Evolutionary conservation across 2,113 vertebrate genomes (phyloP).

Genomic region (Mus musculus): DNA sequence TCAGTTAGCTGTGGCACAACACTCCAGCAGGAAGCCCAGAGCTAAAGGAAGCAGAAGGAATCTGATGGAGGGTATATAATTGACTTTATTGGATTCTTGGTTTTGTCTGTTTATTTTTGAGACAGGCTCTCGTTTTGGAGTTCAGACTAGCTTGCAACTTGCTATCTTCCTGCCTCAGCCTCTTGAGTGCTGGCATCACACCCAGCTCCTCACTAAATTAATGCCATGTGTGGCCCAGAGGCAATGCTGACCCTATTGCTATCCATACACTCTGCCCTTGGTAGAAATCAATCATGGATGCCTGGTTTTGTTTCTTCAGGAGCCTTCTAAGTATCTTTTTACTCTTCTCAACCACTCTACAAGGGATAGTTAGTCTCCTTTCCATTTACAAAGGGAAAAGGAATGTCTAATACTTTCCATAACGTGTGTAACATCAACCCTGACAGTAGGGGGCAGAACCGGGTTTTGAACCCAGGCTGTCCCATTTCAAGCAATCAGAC

Average conservation of each 20-base stretch:
- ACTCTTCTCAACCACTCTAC: neutral
- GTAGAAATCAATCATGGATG: neutral
- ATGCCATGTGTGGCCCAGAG: neutral
- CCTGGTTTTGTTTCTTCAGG: neutral
- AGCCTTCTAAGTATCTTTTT: neutral
- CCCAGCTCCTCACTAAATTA: too few relatives aligned
- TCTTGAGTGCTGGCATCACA: neutral
- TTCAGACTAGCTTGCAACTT: neutral
- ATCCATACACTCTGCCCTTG: neutral
- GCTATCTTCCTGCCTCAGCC: neutral
- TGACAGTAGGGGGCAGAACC: neutral
- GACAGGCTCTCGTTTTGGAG: neutral
- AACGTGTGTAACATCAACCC: neutral
- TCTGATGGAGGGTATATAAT: neutral
- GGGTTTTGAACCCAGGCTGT: neutral
- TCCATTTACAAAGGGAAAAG: neutral
- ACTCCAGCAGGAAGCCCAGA: neutral
- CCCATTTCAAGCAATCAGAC: neutral
- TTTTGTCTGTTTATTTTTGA: neutral
- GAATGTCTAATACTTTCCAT: neutral
- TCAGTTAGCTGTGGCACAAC: neutral
- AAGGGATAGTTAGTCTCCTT: neutral
- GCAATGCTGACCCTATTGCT: neutral
- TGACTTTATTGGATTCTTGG: neutral
- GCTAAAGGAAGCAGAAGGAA: neutral